phyloP scores from a whole-genome alignment of 2,113 vertebrate species.

The Percina caprodes region DNA sequence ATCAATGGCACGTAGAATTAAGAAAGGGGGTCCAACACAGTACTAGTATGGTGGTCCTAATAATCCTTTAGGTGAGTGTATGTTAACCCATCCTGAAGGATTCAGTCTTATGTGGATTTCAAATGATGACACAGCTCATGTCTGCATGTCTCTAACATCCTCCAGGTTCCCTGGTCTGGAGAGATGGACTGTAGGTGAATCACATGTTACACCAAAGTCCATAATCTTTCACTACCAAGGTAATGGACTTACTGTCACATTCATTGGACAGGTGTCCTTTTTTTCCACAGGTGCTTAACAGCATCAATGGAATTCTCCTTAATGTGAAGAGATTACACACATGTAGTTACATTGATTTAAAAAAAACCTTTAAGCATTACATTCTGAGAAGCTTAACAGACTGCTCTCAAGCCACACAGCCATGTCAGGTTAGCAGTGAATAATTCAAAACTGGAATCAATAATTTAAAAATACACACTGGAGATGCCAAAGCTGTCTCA shows the following conservation, averaged over 20 bases:
- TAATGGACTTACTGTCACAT: not conserved
- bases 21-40: no score
- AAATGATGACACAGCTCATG: not conserved
- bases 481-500: constrained; percentile 16
- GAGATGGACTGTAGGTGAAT: not conserved
- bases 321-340: not conserved
- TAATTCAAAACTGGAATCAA: constrained; percentile 35
- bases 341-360: not conserved
- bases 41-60: no score
- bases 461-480: constrained; percentile 38
- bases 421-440: constrained; percentile 39
- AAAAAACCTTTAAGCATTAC: not conserved
- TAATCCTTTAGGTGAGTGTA: no score
- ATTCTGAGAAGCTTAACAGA: not conserved
- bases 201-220: not conserved
- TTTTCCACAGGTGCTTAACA: not conserved
- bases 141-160: not conserved
- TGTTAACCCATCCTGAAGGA: not conserved
- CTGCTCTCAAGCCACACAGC: constrained; percentile 6
- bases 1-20: no score
- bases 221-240: not conserved
- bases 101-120: not conserved
- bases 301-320: not conserved
- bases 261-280: not conserved
- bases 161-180: not conserved